A percentile compares a stretch with the other conserved stretches of the same genome.
Conservation (phyloP, 2,113 vertebrate species). For the Puntigrus tetrazona region DNA sequence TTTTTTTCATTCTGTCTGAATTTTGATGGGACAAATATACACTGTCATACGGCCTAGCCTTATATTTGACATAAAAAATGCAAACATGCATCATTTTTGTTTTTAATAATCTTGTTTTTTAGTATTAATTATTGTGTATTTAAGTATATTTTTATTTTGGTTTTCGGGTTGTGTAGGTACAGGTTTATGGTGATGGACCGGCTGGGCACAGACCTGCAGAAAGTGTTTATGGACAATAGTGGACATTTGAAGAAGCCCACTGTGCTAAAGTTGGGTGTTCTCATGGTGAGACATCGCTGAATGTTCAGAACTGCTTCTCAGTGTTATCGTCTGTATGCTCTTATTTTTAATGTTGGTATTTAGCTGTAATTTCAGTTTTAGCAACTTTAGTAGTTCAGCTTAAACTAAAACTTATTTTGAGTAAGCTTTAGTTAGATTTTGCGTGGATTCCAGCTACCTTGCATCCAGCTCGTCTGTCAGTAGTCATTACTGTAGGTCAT, state of each 20-base stretch:
- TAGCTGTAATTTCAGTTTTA: not conserved
- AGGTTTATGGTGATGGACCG: conserved; percentile 97
- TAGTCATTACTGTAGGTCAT: conserved; percentile 52
- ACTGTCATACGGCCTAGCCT: not conserved
- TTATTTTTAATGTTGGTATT: not conserved
- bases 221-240: conserved; percentile 71
- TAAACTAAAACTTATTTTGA: not conserved
- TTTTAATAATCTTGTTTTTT: not conserved
- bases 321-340: not conserved
- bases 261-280: conserved; percentile 82
- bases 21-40: not conserved
- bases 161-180: conserved; percentile 75
- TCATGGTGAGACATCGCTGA: conserved; percentile 75
- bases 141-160: not conserved
- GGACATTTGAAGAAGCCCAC: conserved; percentile 78
- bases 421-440: conserved; percentile 33
- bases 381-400: not conserved
- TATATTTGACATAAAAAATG: not conserved
- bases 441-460: conserved; percentile 22
- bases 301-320: not conserved
- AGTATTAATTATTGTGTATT: not conserved
- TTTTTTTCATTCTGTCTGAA: not conserved
- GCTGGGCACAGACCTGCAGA: conserved; percentile 88
- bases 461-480: conserved; percentile 40
- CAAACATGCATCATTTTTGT: not conserved